A percentile compares a stretch with the other conserved stretches of the same genome.
These are phyloP conservation scores for Pangasius sanitwongsei DNA, from an alignment of 2,797 vertebrate species.

Conservation along the genomic window DNA sequence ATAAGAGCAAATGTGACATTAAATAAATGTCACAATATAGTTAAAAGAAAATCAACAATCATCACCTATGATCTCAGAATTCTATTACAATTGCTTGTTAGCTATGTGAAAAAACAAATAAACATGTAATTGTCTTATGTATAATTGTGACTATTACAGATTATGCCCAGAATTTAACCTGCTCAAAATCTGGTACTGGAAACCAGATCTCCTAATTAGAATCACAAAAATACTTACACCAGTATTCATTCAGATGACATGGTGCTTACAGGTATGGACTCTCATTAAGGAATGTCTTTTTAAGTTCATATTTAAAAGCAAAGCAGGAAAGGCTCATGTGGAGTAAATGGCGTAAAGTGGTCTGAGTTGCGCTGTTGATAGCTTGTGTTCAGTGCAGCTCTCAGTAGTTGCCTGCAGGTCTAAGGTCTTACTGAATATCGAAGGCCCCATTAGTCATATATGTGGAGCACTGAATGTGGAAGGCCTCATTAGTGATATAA, in stretches of 20 bases:
- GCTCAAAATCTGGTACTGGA: slow-evolving; percentile 13
- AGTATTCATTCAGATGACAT: slow-evolving; percentile 50
- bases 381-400: slow-evolving; percentile 47
- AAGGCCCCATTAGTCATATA: slow-evolving; percentile 58
- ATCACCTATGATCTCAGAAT: not conserved
- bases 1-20: slow-evolving; percentile 22
- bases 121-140: not conserved
- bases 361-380: slow-evolving; percentile 52
- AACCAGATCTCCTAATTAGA: slow-evolving; percentile 38
- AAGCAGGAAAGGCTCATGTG: slow-evolving; percentile 53
- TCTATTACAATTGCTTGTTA: not conserved
- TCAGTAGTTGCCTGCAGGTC: slow-evolving; percentile 41
- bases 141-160: not conserved
- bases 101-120: not conserved
- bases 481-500: slow-evolving; percentile 60
- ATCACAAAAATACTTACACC: slow-evolving; percentile 28
- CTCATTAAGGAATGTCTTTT: slow-evolving; percentile 48
- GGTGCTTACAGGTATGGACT: slow-evolving; percentile 48
- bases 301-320: slow-evolving; percentile 52
- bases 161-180: slow-evolving; percentile 20
- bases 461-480: slow-evolving; percentile 34
- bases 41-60: not conserved
- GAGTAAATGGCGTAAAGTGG: slow-evolving; percentile 61
- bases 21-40: slow-evolving; percentile 30
- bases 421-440: slow-evolving; percentile 37